A percentile compares a stretch with the other conserved stretches of the same genome.
These are phyloP conservation scores for Podarcis muralis DNA, from an alignment of 2,113 vertebrate species.

Conservation along the genomic window DNA sequence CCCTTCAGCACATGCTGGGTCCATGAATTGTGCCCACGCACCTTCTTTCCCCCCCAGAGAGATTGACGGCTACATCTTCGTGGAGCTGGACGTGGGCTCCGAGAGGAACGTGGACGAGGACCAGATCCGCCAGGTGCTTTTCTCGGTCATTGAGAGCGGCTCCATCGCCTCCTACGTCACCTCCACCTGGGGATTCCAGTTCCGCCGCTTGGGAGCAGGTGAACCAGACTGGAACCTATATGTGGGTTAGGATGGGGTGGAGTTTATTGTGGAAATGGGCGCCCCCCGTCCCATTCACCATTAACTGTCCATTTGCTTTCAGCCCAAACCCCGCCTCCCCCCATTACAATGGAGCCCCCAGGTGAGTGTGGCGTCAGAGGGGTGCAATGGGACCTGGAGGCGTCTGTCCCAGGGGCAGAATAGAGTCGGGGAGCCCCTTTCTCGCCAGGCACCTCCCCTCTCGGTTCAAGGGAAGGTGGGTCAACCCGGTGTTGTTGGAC, in stretches of 20 bases:
- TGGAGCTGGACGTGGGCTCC: slow-evolving; percentile 90
- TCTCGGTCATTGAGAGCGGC: slow-evolving; percentile 78
- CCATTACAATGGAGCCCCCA: slow-evolving; percentile 71
- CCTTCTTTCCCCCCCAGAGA: slow-evolving; percentile 68
- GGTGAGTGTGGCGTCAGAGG: slow-evolving; percentile 72
- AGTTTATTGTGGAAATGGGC: not conserved
- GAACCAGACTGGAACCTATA: slow-evolving; percentile 17
- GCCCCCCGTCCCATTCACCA: fast-evolving
- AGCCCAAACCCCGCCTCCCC: slow-evolving; percentile 76
- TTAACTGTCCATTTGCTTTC: slow-evolving; percentile 79
- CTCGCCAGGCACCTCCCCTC: not conserved
- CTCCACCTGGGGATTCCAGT: slow-evolving; percentile 85
- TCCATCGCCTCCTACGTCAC: slow-evolving; percentile 85
- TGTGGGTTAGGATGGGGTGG: not conserved
- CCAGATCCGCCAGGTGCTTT: slow-evolving; percentile 84
- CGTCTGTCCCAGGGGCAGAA: not conserved
- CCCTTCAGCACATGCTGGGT: not conserved
- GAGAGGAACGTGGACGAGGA: slow-evolving; percentile 79
- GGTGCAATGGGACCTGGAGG: not conserved
- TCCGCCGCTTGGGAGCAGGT: slow-evolving; percentile 88
- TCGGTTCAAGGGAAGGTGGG: not conserved
- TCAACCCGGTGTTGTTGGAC: too few relatives aligned
- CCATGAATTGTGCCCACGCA: too few relatives aligned
- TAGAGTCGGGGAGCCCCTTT: not conserved
- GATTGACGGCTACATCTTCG: slow-evolving; percentile 81